These are phyloP conservation scores for Lepidocyrtinus sp. DNA, from an alignment of 2,888 invertebrate genomes.

Conservation along the genomic window DNA sequence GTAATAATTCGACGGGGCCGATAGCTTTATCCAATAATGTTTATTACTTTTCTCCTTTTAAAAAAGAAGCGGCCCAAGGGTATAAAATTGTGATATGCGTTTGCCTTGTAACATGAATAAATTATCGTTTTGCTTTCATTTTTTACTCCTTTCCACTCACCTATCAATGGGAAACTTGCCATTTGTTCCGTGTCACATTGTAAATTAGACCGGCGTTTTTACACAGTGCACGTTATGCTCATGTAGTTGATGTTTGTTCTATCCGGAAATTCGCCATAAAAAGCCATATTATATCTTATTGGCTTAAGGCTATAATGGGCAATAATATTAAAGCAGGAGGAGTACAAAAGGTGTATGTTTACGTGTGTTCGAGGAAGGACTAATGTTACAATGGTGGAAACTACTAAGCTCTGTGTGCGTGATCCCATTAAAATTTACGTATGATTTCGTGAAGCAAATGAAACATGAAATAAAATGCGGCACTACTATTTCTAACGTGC, in stretches of 20 bases:
- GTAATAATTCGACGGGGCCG: background rate
- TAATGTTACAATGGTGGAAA: too few relatives aligned
- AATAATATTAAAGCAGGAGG: slow-evolving; percentile 23
- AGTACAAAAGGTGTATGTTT: background rate
- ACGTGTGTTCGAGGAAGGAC: too few relatives aligned
- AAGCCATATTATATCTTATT: slow-evolving; percentile 18
- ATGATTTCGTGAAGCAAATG: background rate
- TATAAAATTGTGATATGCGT: background rate
- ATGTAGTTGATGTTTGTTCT: slow-evolving; percentile 4
- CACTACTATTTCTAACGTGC: background rate
- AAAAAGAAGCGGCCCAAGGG: slow-evolving; percentile 38
- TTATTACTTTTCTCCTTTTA: background rate
- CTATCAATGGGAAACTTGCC: slow-evolving; percentile 41
- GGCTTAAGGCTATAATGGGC: slow-evolving; percentile 29
- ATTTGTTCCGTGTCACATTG: slow-evolving; percentile 60
- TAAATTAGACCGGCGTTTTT: slow-evolving; percentile 45
- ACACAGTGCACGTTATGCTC: background rate
- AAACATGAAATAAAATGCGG: background rate
- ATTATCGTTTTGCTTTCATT: background rate
- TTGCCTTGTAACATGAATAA: background rate
- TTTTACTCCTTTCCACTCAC: background rate
- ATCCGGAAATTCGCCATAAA: slow-evolving; percentile 59
- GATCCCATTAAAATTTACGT: background rate
- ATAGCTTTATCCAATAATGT: background rate
- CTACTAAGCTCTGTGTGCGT: background rate